Percentiles rank a stretch among this genome's conserved stretches.
Conservation (phyloP, 2,797 vertebrate species). For the Pantherophis alleghaniensis region DNA sequence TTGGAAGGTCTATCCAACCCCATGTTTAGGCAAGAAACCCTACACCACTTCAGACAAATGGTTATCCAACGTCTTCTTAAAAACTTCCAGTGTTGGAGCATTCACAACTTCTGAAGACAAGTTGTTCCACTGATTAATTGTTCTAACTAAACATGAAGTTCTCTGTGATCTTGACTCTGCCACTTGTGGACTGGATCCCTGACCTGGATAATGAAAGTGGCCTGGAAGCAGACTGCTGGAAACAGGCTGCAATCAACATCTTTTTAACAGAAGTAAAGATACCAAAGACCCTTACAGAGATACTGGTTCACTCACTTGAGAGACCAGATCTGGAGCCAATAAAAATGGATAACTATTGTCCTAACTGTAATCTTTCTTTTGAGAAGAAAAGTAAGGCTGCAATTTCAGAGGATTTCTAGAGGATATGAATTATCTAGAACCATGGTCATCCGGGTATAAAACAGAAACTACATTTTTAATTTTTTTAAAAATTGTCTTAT, state of each 20-base stretch:
- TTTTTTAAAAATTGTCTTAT: neutral
- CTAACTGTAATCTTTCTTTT: neutral
- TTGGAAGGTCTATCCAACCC: too few relatives aligned
- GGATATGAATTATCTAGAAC: neutral
- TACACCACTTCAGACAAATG: too few relatives aligned
- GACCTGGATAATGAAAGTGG: neutral
- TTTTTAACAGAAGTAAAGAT: neutral
- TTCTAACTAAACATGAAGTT: neutral
- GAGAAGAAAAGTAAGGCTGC: neutral
- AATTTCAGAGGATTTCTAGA: neutral
- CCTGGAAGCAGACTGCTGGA: neutral
- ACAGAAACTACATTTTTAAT: neutral
- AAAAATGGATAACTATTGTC: neutral
- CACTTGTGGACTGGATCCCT: neutral
- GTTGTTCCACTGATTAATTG: too few relatives aligned
- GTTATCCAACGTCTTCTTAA: too few relatives aligned
- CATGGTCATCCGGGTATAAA: neutral
- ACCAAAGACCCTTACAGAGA: neutral
- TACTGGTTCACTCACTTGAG: neutral
- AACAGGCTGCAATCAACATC: neutral
- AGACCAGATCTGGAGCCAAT: neutral
- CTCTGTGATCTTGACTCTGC: neutral
- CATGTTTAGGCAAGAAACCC: too few relatives aligned
- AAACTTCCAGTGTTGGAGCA: too few relatives aligned
- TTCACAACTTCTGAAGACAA: too few relatives aligned